These are phyloP conservation scores for Augiades crinisus DNA, from an alignment of 2,888 invertebrate species.

Conservation along the genomic window DNA sequence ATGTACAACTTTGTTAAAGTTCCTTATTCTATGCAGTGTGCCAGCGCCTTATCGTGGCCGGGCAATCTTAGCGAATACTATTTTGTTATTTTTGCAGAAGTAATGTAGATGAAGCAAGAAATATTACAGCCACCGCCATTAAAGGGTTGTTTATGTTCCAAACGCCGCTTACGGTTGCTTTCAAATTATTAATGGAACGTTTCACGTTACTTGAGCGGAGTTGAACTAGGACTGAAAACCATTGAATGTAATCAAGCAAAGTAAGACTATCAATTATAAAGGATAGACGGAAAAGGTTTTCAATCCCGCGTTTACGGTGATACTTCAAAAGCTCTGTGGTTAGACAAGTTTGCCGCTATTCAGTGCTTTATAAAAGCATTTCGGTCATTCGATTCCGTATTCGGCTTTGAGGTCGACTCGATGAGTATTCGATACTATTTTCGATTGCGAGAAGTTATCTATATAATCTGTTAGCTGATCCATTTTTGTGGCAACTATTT, in stretches of 20 bases:
- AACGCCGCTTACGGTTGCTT: conserved; percentile 55
- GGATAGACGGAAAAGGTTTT: conserved; percentile 24
- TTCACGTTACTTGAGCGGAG: conserved; percentile 21
- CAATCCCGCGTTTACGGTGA: conserved; percentile 8
- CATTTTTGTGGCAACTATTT: conserved; percentile 30
- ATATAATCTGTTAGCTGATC: conserved; percentile 1
- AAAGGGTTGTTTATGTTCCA: conserved; percentile 59
- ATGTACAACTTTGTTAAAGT: conserved; percentile 47
- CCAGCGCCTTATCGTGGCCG: conserved; percentile 57
- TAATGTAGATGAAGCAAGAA: conserved; percentile 71
- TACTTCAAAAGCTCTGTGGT: conserved; percentile 25
- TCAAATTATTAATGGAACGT: conserved; percentile 60
- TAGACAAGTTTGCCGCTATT: conserved; percentile 31
- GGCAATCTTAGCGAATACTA: conserved; percentile 63
- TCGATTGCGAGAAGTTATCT: conserved; percentile 32
- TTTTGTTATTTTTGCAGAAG: conserved; percentile 75
- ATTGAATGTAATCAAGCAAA: conserved; percentile 24
- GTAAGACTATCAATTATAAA: conserved; percentile 22
- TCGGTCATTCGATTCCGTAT: conserved; percentile 40
- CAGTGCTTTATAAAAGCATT: conserved; percentile 38
- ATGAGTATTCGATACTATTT: conserved; percentile 31
- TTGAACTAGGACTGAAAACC: conserved; percentile 14
- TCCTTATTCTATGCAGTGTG: conserved; percentile 60
- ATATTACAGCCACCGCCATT: conserved; percentile 64
- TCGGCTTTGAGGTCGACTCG: conserved; percentile 33